phyloP scores from a whole-genome alignment of 1,140 invertebrate species.

The Neotoxoptera formosana region DNA sequence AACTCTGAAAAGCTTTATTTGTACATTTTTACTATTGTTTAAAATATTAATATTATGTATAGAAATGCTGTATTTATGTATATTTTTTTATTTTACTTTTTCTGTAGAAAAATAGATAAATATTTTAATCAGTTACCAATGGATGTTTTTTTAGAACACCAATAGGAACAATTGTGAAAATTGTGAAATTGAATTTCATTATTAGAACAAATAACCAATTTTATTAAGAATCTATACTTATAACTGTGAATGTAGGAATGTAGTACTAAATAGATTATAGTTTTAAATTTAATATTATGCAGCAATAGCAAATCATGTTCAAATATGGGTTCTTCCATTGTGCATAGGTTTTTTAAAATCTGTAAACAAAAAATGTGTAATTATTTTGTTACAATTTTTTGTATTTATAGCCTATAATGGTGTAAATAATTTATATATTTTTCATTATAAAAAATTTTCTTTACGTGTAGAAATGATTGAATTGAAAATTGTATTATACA shows the following conservation, averaged over 20 bases:
- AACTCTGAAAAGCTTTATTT: conserved; percentile 10
- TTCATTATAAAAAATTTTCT: conserved; percentile 49
- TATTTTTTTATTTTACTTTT: conserved; percentile 48
- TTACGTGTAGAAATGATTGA: conserved; percentile 45
- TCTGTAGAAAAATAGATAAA: conserved; percentile 46
- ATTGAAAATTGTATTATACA: conserved; percentile 43
- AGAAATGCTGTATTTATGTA: conserved; percentile 53
- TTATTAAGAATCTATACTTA: conserved; percentile 39
- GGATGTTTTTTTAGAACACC: conserved; percentile 46
- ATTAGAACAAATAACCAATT: conserved; percentile 50
- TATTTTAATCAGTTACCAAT: conserved; percentile 57
- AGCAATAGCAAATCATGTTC: conserved; percentile 33
- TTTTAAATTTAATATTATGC: conserved; percentile 44
- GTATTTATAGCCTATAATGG: conserved; percentile 35
- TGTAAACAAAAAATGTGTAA: conserved; percentile 54
- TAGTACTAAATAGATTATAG: conserved; percentile 31
- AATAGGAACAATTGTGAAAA: conserved; percentile 57
- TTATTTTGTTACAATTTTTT: conserved; percentile 56
- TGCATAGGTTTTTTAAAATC: conserved; percentile 37
- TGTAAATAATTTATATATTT: conserved; percentile 58
- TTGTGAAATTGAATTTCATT: conserved; percentile 47
- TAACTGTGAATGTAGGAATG: conserved; percentile 14
- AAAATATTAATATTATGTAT: conserved; percentile 46
- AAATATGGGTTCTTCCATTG: conserved; percentile 56
- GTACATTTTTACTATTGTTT: conserved; percentile 31